These are phyloP conservation scores for Limnephilus lunatus DNA, from an alignment of 2,888 invertebrate genomes.

Conservation along the genomic window DNA sequence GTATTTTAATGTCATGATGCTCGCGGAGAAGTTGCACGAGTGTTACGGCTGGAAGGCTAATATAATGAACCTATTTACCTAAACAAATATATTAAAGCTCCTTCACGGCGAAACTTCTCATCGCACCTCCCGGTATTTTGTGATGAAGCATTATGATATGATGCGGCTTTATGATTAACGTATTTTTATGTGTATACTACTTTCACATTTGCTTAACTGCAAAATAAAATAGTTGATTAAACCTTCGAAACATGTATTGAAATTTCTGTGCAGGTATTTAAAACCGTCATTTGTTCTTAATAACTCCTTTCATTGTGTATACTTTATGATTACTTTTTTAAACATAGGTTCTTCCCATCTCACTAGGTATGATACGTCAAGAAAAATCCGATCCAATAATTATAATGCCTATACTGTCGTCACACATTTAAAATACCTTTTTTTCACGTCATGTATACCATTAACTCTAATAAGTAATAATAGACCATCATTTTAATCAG, in stretches of 20 bases:
- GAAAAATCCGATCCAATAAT: too few relatives aligned
- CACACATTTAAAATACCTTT: too few relatives aligned
- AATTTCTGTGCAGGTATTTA: neutral
- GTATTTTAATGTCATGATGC: slow-evolving; percentile 53
- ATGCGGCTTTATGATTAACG: neutral
- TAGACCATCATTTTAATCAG: too few relatives aligned
- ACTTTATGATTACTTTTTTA: too few relatives aligned
- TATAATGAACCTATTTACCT: slow-evolving; percentile 45
- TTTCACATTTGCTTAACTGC: neutral
- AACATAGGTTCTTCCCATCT: too few relatives aligned
- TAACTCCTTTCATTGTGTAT: too few relatives aligned
- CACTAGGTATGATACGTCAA: too few relatives aligned
- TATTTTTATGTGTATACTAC: neutral
- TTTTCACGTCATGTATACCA: too few relatives aligned
- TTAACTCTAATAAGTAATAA: too few relatives aligned
- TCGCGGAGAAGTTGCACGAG: slow-evolving; percentile 38
- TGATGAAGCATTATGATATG: neutral
- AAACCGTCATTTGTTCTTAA: too few relatives aligned
- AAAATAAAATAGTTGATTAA: neutral
- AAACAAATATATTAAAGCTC: slow-evolving; percentile 40
- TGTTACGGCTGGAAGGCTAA: slow-evolving; percentile 27
- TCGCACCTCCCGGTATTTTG: neutral
- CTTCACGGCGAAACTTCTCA: slow-evolving; percentile 23
- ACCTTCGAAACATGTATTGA: neutral
- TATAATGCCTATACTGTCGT: too few relatives aligned